phyloP scores from a whole-genome alignment of 2,113 vertebrate species.

The Sinocyclocheilus maitianheensis region DNA sequence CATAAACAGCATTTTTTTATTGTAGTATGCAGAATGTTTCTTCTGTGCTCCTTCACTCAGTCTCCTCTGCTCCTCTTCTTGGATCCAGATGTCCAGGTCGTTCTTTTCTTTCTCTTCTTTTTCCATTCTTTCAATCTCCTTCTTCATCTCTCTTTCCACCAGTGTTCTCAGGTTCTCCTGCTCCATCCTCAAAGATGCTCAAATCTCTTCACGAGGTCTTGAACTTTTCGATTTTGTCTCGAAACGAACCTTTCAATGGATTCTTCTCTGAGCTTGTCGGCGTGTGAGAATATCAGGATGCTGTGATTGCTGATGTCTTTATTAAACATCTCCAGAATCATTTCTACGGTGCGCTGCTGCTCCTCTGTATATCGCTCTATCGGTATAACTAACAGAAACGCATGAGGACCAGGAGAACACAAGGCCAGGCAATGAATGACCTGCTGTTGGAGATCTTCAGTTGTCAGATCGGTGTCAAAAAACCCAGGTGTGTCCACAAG shows the following conservation, averaged over 20 bases:
- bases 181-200: background rate
- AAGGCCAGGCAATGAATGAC: conserved; percentile 24
- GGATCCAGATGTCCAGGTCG: background rate
- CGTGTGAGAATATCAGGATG: conserved; percentile 52
- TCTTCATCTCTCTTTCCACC: background rate
- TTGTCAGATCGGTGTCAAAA: conserved; percentile 37
- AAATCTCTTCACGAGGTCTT: conserved; percentile 36
- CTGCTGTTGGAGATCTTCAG: background rate
- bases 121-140: background rate
- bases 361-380: conserved; percentile 47
- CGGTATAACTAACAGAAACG: conserved; percentile 45
- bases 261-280: conserved; percentile 39
- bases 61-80: conserved; percentile 15
- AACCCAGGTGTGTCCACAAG: conserved; percentile 54
- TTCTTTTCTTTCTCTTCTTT: background rate
- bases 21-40: too few relatives aligned
- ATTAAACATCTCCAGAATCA: conserved; percentile 33
- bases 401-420: conserved; percentile 55
- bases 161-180: background rate
- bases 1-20: background rate
- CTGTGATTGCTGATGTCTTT: conserved; percentile 34
- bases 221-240: background rate
- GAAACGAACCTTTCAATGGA: conserved; percentile 45
- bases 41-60: background rate
- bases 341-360: conserved; percentile 18